Percentiles rank a stretch among this genome's conserved stretches.
Conservation (phyloP, 2,113 vertebrate genomes). For the Propithecus coquereli region DNA sequence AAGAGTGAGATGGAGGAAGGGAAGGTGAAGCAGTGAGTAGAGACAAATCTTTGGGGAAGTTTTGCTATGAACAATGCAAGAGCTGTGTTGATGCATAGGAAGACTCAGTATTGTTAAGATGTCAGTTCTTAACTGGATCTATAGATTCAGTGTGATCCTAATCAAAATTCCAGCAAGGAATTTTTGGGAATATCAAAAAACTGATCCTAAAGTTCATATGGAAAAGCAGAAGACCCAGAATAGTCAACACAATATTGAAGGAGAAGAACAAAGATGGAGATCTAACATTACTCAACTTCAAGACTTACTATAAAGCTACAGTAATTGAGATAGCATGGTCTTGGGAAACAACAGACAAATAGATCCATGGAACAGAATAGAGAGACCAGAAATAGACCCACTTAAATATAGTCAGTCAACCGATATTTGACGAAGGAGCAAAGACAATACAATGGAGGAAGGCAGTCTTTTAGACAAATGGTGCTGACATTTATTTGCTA, state of each 20-base stretch:
- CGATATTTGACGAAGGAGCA: background rate
- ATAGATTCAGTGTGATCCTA: background rate
- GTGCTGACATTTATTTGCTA: background rate
- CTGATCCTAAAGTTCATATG: background rate
- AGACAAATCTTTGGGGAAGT: background rate
- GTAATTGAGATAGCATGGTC: background rate
- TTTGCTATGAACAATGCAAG: background rate
- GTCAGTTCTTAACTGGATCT: background rate
- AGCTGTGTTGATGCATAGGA: background rate
- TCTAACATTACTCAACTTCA: background rate
- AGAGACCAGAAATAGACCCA: background rate
- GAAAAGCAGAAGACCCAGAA: background rate
- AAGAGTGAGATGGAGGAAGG: background rate
- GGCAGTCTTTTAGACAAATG: background rate
- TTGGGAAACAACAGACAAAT: background rate
- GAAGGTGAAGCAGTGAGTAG: background rate
- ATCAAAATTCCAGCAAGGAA: background rate
- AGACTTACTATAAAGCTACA: background rate
- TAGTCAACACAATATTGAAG: background rate
- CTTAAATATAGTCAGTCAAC: background rate
- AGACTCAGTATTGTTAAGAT: background rate
- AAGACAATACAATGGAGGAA: background rate
- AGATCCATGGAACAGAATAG: background rate
- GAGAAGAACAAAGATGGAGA: background rate
- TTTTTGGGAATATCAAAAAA: background rate